phyloP scores from a whole-genome alignment of 2,888 invertebrate genomes.

The Dermolepida albohirtum region DNA sequence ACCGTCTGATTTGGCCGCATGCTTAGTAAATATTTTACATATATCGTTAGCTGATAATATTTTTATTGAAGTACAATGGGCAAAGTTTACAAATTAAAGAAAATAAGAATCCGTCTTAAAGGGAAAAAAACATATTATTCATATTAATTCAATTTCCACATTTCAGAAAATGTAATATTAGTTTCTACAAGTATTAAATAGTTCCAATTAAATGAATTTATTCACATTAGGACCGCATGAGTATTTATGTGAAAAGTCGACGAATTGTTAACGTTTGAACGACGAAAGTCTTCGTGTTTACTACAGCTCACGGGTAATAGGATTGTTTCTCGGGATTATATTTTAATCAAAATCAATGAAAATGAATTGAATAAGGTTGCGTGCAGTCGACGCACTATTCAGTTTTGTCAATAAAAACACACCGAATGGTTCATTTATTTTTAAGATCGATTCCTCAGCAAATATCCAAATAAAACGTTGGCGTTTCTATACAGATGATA shows the following conservation, averaged over 20 bases:
- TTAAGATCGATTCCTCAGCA: constrained; percentile 37
- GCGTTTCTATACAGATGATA: constrained; percentile 15
- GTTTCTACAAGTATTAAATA: too few species aligned
- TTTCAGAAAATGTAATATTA: too few species aligned
- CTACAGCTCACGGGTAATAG: constrained; percentile 33
- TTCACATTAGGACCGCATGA: not conserved
- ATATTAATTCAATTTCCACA: too few species aligned
- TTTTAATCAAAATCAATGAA: constrained; percentile 43
- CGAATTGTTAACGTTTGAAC: constrained; percentile 21
- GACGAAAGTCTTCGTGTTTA: constrained; percentile 36
- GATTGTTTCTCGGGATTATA: constrained; percentile 39
- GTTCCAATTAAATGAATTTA: too few species aligned
- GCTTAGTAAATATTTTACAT: too few species aligned
- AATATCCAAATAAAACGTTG: constrained; percentile 35
- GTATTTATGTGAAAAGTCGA: constrained; percentile 23
- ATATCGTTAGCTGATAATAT: too few species aligned
- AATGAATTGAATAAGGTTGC: constrained; percentile 42
- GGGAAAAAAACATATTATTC: too few species aligned
- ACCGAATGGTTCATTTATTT: constrained; percentile 37
- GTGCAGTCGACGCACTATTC: constrained; percentile 36
- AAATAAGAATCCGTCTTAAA: too few species aligned
- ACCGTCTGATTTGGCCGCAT: too few species aligned
- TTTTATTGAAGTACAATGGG: too few species aligned
- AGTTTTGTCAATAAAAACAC: constrained; percentile 41
- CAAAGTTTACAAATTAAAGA: too few species aligned